These are phyloP conservation scores for Myiagra hebetior DNA, from an alignment of 2,113 vertebrate species.

Conservation along the genomic window DNA sequence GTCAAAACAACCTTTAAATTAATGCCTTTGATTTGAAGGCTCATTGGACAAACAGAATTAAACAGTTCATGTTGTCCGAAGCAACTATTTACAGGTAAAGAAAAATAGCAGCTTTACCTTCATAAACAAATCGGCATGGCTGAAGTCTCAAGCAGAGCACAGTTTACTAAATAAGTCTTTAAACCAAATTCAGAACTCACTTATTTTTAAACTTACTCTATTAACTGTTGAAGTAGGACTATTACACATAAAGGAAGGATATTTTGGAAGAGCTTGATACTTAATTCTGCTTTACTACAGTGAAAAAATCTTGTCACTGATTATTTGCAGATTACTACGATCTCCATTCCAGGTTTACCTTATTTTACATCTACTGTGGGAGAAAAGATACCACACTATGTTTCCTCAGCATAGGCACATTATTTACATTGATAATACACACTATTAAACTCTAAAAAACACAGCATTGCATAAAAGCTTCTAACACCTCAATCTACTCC, in stretches of 20 bases:
- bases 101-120: constrained; percentile 1
- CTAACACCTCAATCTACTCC: background rate
- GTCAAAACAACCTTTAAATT: constrained; percentile 33
- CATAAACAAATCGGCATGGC: background rate
- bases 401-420: background rate
- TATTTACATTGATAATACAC: background rate
- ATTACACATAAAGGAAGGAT: background rate
- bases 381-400: background rate
- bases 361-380: background rate
- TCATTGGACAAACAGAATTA: constrained; percentile 17
- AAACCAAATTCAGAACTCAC: background rate
- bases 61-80: constrained; percentile 4
- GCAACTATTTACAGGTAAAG: constrained; percentile 31
- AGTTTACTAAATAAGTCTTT: background rate
- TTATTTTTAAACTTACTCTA: background rate
- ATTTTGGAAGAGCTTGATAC: background rate
- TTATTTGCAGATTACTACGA: background rate
- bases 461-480: background rate
- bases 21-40: background rate
- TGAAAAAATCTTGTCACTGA: background rate
- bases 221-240: background rate
- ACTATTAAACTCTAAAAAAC: background rate
- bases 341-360: background rate
- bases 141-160: background rate
- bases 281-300: background rate